Percentiles rank a stretch among this genome's conserved stretches.
Evolutionary conservation across 2,888 invertebrate species (phyloP).

Genomic region (Bedellia somnulentella): DNA sequence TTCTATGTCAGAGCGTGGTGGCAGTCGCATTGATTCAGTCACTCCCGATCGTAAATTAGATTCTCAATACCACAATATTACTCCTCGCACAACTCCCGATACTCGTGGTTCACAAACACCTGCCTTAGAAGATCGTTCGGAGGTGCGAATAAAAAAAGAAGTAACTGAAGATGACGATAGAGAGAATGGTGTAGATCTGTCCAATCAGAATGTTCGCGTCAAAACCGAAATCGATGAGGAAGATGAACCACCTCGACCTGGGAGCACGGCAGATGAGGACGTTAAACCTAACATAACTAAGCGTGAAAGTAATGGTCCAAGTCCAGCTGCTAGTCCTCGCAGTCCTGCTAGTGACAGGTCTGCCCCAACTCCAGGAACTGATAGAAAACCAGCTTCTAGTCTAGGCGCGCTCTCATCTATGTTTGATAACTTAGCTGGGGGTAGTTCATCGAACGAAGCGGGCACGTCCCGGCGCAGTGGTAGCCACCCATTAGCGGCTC

Average conservation of each 20-base stretch:
- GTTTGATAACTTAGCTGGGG: conserved; percentile 82
- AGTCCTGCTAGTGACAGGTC: conserved; percentile 82
- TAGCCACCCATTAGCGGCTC: conserved; percentile 89
- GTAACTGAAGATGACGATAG: conserved; percentile 52
- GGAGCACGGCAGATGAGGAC: conserved; percentile 35
- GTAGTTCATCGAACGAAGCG: conserved; percentile 40
- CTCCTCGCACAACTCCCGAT: conserved; percentile 71
- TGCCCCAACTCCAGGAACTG: conserved; percentile 69
- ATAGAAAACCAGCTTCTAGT: conserved; percentile 66
- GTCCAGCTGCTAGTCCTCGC: conserved; percentile 64
- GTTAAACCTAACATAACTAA: conserved; percentile 39
- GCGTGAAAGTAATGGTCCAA: conserved; percentile 58
- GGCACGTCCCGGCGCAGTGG: conserved; percentile 67
- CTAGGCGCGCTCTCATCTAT: conserved; percentile 85
- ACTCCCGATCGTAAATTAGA: conserved; percentile 80
- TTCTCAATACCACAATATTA: conserved; percentile 62
- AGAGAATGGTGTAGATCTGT: conserved; percentile 47
- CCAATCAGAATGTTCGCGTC: conserved; percentile 53
- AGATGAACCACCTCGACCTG: conserved; percentile 52
- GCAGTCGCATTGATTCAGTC: conserved; percentile 76
- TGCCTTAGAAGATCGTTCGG: conserved; percentile 62
- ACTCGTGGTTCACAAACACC: conserved; percentile 64
- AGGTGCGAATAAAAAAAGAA: conserved; percentile 63
- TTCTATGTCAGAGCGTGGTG: conserved; percentile 82
- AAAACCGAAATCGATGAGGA: conserved; percentile 67